Evolutionary conservation across 2,797 vertebrate species (phyloP), one percentile per base, ranked within the genome.

Genomic region (Acanthis flammea): DNA sequence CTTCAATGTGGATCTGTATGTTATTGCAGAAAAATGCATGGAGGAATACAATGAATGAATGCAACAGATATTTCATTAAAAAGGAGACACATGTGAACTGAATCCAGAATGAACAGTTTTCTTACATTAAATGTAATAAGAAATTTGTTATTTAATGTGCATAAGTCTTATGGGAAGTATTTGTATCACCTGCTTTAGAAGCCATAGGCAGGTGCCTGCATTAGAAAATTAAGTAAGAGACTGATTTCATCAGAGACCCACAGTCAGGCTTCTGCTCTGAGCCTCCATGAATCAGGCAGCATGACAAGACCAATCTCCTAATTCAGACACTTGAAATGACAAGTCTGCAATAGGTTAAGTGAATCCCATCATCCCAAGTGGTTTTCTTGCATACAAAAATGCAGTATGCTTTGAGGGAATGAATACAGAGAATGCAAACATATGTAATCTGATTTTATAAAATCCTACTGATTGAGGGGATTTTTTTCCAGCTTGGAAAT

Each of bases 131-230:
- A 16, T 4, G 1, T 47, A n/a, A 50, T 25, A 53, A 11, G 55
- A 6, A 4, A 7, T 66, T 70, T 74, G 28, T 45, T 91, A 45
- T 50, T 65, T 54, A 82, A 31, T n/a, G 57, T 55, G 27, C 33
- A 63, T 47, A 71, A 78, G 8, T 23, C 31, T 41, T 31, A 22
- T 9, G 47, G 23, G 48, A 88, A 87, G 18, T 63, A 31, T 77
- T 77, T 88, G 39, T 62, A 54, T 71, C 53, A 39, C 25, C 10
- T 81, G 30, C 63, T 79, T 67, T 80, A 70, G 55, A 76, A 92
- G 41, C 25, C 6, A 3, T 60, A 58, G 44, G 19, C 53, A 28
- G 89, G 33, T 79, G 58, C 25, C 55, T 66, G 5, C 2, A 1
- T 77, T 55, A 70, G 45, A 48, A 88, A 45, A 74, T 71, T 6